Percentiles rank a stretch among this genome's conserved stretches.
Conservation (phyloP, 1,140 invertebrate species). For the Caenorhabditis latens region DNA sequence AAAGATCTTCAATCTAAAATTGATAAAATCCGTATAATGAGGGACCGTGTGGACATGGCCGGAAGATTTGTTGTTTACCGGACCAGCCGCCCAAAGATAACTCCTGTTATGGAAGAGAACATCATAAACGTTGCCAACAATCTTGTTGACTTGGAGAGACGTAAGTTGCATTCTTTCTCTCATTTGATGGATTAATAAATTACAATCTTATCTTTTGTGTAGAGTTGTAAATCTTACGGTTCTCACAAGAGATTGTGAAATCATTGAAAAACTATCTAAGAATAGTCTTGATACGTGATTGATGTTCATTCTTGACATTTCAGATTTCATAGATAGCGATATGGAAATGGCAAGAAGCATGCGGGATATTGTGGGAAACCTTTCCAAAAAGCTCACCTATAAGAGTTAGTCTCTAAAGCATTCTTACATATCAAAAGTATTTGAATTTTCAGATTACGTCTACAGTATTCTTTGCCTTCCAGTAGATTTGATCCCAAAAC, state of each 20-base stretch:
- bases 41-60: neutral
- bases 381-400: neutral
- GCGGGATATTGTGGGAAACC: neutral
- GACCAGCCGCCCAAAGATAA: neutral
- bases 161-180: neutral
- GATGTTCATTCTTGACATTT: neutral
- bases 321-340: neutral
- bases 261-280: too few relatives aligned
- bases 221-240: neutral
- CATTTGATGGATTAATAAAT: neutral
- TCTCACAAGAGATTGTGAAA: neutral
- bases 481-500: neutral
- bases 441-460: neutral
- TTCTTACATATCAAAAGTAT: too few relatives aligned
- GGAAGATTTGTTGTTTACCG: neutral
- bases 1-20: too few relatives aligned
- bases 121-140: neutral
- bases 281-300: too few relatives aligned
- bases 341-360: neutral
- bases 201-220: conserved; percentile 27
- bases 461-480: neutral
- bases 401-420: neutral
- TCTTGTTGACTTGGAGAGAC: neutral
- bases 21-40: neutral
- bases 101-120: neutral